Evolutionary conservation across 1,140 invertebrate genomes (phyloP).

Genomic region (Reticulitermes speratus): DNA sequence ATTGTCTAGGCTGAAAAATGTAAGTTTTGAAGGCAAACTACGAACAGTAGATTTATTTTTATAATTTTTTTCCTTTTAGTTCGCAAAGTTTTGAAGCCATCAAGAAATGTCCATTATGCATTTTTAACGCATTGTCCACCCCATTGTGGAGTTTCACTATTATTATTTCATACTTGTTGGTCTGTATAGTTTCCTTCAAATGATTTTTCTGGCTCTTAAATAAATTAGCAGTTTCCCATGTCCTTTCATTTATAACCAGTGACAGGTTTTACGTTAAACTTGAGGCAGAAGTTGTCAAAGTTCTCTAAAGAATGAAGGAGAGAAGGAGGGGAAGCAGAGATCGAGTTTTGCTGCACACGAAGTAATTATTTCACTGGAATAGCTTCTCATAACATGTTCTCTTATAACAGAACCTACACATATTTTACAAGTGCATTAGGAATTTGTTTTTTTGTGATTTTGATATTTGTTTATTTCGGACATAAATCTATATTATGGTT

Average conservation of each 20-base stretch:
- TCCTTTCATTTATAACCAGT: slow-evolving; percentile 13
- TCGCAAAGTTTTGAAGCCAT: slow-evolving; percentile 15
- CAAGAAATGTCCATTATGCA: slow-evolving; percentile 18
- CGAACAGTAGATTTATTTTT: slow-evolving; percentile 2
- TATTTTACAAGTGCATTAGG: no score
- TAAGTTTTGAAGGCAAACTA: neutral
- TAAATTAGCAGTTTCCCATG: slow-evolving; percentile 12
- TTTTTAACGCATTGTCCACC: slow-evolving; percentile 6
- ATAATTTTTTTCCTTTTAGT: neutral
- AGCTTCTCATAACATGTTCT: no score
- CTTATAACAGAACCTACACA: no score
- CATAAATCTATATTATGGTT: no score
- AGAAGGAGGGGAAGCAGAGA: neutral
- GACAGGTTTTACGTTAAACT: slow-evolving; percentile 18
- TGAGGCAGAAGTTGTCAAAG: neutral
- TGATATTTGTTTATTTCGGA: no score
- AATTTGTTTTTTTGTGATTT: no score
- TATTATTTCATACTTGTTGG: slow-evolving; percentile 17
- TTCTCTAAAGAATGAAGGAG: neutral
- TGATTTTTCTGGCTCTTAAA: slow-evolving; percentile 4
- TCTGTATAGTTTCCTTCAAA: slow-evolving; percentile 2
- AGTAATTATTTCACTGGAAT: neutral
- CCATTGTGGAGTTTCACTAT: neutral
- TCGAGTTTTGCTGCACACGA: neutral
- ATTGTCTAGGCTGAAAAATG: neutral